Base-by-base conservation (phyloP, 2,888 invertebrate genomes). In the Xiphydria camelus region DNA sequence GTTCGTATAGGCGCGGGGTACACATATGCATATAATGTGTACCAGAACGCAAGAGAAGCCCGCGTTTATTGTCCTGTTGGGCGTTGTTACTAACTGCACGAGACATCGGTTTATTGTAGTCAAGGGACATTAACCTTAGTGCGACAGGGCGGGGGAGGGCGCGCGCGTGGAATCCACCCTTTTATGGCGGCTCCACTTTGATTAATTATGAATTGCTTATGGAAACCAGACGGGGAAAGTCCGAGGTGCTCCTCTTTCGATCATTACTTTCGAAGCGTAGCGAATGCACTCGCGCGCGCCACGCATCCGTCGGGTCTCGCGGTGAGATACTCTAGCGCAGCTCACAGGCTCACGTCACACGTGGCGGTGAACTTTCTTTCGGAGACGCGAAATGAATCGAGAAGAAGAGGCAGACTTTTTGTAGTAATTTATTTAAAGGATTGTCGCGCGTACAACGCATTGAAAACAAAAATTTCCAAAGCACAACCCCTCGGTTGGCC, bases 21-120 rank as follows among this genome's bases (percentile, higher is more conserved):
- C n/a, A n/a, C n/a, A n/a, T n/a, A n/a, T n/a, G n/a, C n/a, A n/a
- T n/a, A n/a, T n/a, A n/a, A n/a, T n/a, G 18, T 23, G 35, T 6
- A 23, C 20, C 23, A 3, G 4, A 6, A 18, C 17, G 7, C 15
- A 15, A 14, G 15, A 29, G 29, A 58, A 57, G 51, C 53, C 51
- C 52, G 61, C 56, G 59, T 67, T 68, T 66, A 68, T 66, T 59
- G 62, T 65, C 58, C 61, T 66, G 54, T 46, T 59, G 66, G 60
- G 64, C 56, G 61, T 62, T 63, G 66, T 68, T 66, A 62, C 58
- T 52, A 58, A 62, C 50, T 62, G 59, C 53, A 64, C 62, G 66
- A 66, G 65, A 62, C 62, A 58, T 61, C 59, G 57, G 59, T 66
- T 66, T 64, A 66, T 66, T 56, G 64, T 57, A 56, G 49, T 39